phyloP scores from a whole-genome alignment of 1,140 invertebrate genomes.

The Ruditapes philippinarum region DNA sequence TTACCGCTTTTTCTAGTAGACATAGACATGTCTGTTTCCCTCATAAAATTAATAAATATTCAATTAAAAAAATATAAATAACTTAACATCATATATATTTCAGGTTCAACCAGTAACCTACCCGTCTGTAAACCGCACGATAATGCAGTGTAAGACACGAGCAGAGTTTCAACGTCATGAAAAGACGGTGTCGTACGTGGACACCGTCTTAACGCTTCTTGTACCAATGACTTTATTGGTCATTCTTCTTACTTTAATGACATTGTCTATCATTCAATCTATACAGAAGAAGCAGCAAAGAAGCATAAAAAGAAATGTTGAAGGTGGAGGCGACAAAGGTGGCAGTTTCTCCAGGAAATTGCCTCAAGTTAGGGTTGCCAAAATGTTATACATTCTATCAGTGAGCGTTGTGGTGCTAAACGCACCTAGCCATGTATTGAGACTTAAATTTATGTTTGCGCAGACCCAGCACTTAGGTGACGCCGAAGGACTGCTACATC shows the following conservation, averaged over 20 bases:
- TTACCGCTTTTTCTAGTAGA: too few relatives aligned
- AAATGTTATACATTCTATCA: slow-evolving; percentile 77
- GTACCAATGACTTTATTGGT: slow-evolving; percentile 70
- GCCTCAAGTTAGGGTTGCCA: slow-evolving; percentile 76
- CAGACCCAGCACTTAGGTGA: not conserved
- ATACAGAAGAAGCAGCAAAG: slow-evolving; percentile 42
- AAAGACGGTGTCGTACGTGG: slow-evolving; percentile 68
- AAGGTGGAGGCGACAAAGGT: not conserved
- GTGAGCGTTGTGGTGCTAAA: slow-evolving; percentile 73
- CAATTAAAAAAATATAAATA: too few relatives aligned
- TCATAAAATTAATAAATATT: too few relatives aligned
- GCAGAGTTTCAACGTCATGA: not conserved
- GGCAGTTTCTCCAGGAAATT: slow-evolving; percentile 14
- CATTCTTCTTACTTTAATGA: slow-evolving; percentile 71
- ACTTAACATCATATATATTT: too few relatives aligned
- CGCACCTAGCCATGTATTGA: slow-evolving; percentile 71
- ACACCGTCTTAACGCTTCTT: slow-evolving; percentile 73
- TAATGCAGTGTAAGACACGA: not conserved
- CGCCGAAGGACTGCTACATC: slow-evolving; percentile 62
- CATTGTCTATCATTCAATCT: slow-evolving; percentile 62
- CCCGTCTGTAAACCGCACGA: not conserved
- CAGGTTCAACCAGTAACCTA: slow-evolving; percentile 13
- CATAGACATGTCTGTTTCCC: too few relatives aligned
- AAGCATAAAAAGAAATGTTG: slow-evolving; percentile 26
- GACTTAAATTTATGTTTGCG: slow-evolving; percentile 67